Evolutionary conservation across 2,888 invertebrate species (phyloP), one percentile per base, ranked within the genome.

Genomic region (Drosophila limbata): DNA sequence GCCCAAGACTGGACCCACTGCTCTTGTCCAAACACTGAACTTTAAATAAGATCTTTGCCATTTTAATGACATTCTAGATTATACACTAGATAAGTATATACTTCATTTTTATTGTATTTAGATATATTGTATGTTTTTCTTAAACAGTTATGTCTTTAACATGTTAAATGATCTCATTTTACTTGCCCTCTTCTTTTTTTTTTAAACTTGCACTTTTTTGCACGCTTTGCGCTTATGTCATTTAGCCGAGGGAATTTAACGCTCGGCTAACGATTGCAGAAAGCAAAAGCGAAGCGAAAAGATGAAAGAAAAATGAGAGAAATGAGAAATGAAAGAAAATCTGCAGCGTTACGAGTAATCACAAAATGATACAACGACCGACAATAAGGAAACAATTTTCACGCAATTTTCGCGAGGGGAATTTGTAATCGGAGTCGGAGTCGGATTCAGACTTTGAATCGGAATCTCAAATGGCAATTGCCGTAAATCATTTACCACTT

Each of bases 371-470:
- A 56, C 45, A 33, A 6, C n/a, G 17, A 55, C 21, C 50, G 47
- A 51, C 83, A 84, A 88, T 82, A 77, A 88, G 84, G 88, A 84
- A 84, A 77, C 69, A 50, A 52, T 78, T 85, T 88, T 68, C 72
- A 85, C 75, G 80, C 83, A 72, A 80, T 71, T 73, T 25, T 25
- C 6, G 25, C 47, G 42, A 42, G 52, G 19, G 53, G 39, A 50
- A 63, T 39, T 57, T 37, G 67, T 15, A 69, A 52, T 73, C 33
- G 63, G 48, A 69, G 64, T 69, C 56, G 65, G 31, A 59, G 64
- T 69, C 56, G 65, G 31, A 51, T 39, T 60, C 55, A 42, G 40
- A 61, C 33, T 45, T 15, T 19, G 31, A 37, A 59, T 35, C 19
- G 52, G 39, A 45, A 39, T 52, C 9, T 21, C 60, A 57, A 37